A percentile compares a stretch with the other conserved stretches of the same genome.
Conservation (phyloP, 2,888 invertebrate species). For the Philereme vetulata region DNA sequence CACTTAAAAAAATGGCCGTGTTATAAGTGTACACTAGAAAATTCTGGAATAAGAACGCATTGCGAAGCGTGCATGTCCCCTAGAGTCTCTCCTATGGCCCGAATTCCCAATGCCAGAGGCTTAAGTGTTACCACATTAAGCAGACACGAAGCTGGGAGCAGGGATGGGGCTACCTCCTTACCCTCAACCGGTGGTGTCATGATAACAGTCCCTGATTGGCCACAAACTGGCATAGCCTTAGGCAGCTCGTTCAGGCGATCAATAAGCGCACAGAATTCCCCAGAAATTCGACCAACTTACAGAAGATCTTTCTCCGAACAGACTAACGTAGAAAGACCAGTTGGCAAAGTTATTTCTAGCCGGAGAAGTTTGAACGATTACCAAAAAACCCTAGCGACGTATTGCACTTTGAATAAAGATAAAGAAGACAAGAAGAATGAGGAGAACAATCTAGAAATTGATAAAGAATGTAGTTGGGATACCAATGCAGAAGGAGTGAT, state of each 20-base stretch:
- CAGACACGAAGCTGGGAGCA: constrained; percentile 66
- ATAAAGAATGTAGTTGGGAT: constrained; percentile 85
- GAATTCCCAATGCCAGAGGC: constrained; percentile 71
- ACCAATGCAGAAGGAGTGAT: constrained; percentile 81
- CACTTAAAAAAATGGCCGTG: constrained; percentile 87
- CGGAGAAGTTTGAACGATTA: constrained; percentile 77
- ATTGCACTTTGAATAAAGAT: constrained; percentile 62
- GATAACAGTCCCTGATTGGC: constrained; percentile 87
- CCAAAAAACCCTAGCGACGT: constrained; percentile 68
- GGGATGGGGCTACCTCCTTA: constrained; percentile 72
- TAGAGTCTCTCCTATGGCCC: constrained; percentile 68
- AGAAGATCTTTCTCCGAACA: constrained; percentile 78
- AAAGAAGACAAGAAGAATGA: constrained; percentile 61
- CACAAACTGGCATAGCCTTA: constrained; percentile 63
- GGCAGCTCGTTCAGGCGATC: constrained; percentile 66
- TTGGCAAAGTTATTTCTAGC: constrained; percentile 77
- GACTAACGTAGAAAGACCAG: constrained; percentile 64
- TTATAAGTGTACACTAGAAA: constrained; percentile 89
- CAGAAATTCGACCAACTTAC: constrained; percentile 76
- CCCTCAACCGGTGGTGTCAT: constrained; percentile 83
- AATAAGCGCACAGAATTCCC: constrained; percentile 75
- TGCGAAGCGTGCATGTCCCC: constrained; percentile 92
- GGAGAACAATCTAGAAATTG: constrained; percentile 76
- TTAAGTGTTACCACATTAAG: constrained; percentile 76
- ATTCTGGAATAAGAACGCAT: constrained; percentile 85